phyloP scores from a whole-genome alignment of 2,888 invertebrate genomes.

The Stegophylla sp. region DNA sequence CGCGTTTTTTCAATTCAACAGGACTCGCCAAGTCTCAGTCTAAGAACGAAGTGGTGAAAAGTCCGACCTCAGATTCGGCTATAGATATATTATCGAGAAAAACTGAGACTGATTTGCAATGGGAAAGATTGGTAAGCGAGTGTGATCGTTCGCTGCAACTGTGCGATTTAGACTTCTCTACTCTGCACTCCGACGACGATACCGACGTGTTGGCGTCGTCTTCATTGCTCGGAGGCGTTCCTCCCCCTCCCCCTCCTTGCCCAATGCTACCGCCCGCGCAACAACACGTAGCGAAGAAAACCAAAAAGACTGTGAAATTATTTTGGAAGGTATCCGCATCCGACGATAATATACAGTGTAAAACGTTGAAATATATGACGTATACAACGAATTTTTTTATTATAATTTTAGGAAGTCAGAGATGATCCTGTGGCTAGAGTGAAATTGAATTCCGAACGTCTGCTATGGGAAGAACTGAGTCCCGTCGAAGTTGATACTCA shows the following conservation, averaged over 20 bases:
- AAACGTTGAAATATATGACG: neutral
- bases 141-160: slow-evolving; percentile 79
- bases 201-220: slow-evolving; percentile 77
- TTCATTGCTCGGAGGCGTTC: slow-evolving; percentile 72
- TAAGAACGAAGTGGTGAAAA: slow-evolving; percentile 72
- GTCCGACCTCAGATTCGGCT: slow-evolving; percentile 72
- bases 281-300: slow-evolving; percentile 68
- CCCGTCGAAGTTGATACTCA: slow-evolving; percentile 87
- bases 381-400: neutral
- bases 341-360: neutral
- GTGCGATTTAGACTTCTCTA: slow-evolving; percentile 96
- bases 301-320: slow-evolving; percentile 94
- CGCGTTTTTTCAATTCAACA: slow-evolving; percentile 63
- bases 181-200: slow-evolving; percentile 87
- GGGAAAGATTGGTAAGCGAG: slow-evolving; percentile 87
- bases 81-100: slow-evolving; percentile 66
- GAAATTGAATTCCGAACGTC: slow-evolving; percentile 67
- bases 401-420: slow-evolving; percentile 78
- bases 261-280: slow-evolving; percentile 61
- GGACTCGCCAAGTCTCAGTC: slow-evolving; percentile 63
- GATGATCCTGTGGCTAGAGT: slow-evolving; percentile 75
- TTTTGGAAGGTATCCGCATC: slow-evolving; percentile 95
- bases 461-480: slow-evolving; percentile 91
- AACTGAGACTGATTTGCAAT: slow-evolving; percentile 91
- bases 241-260: slow-evolving; percentile 78